phyloP scores from a whole-genome alignment of 2,113 vertebrate species.

The Tauraco erythrolophus region DNA sequence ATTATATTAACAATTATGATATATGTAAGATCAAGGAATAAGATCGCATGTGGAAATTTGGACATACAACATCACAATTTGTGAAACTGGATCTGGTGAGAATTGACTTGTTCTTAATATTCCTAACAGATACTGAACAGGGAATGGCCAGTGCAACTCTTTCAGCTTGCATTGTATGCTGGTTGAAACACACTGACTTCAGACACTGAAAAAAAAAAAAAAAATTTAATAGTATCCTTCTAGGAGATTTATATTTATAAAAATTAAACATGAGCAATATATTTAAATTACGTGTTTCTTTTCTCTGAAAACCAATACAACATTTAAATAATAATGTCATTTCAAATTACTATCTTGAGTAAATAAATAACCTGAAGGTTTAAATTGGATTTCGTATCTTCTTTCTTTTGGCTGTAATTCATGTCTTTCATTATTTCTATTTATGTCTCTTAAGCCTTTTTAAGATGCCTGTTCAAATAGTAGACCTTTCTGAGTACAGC shows the following conservation, averaged over 20 bases:
- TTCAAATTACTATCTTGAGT: background rate
- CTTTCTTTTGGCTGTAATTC: background rate
- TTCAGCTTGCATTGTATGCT: background rate
- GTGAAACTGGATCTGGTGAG: background rate
- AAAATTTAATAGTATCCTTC: background rate
- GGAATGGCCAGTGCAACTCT: background rate
- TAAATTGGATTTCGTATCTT: background rate
- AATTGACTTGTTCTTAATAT: background rate
- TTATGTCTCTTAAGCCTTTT: background rate
- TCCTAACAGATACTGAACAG: background rate
- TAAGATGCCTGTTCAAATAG: background rate
- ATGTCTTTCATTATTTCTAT: background rate
- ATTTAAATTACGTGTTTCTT: background rate
- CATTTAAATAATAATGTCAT: background rate
- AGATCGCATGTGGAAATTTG: background rate
- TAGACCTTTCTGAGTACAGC: background rate
- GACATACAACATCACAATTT: background rate
- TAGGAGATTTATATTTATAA: background rate
- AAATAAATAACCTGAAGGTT: background rate
- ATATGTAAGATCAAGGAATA: background rate
- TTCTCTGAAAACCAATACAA: background rate
- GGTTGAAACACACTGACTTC: background rate
- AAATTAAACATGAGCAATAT: background rate
- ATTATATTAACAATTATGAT: background rate
- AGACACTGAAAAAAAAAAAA: background rate